Evolutionary conservation across 2,113 vertebrate species (phyloP).

Genomic region (Ifrita kowaldi): DNA sequence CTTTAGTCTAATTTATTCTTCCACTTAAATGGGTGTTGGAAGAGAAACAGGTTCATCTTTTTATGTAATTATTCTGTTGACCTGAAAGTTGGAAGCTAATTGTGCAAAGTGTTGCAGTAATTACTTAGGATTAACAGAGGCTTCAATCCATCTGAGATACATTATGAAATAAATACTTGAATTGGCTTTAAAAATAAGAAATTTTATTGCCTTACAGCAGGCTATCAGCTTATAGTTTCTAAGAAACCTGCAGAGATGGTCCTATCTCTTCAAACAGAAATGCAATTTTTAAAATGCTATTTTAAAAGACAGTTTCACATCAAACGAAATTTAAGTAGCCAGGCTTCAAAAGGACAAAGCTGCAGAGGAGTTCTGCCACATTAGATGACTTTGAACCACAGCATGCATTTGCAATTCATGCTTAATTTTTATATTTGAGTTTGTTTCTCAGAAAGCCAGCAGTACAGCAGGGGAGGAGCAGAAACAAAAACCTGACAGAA

Average conservation of each 20-base stretch:
- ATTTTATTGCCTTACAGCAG: background rate
- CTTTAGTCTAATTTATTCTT: conserved; percentile 15
- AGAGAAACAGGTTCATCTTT: background rate
- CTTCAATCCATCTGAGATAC: background rate
- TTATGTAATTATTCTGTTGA: conserved; percentile 8
- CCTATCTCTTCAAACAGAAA: background rate
- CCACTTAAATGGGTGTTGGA: background rate
- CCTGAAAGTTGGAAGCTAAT: conserved; percentile 11
- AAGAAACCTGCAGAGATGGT: background rate
- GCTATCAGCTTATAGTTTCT: background rate
- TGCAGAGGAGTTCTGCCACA: background rate
- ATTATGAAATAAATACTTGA: background rate
- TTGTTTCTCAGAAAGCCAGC: background rate
- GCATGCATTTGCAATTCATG: background rate
- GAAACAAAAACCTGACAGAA: background rate
- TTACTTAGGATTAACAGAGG: background rate
- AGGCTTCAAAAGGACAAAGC: background rate
- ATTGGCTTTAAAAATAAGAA: background rate
- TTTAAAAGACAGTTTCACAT: background rate
- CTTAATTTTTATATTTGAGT: background rate
- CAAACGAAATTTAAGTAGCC: background rate
- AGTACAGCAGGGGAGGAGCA: background rate
- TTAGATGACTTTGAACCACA: background rate
- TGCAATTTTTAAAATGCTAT: background rate
- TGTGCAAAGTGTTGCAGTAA: background rate